Evolutionary conservation across 2,113 vertebrate genomes (phyloP).

Genomic region (Trinectes maculatus): DNA sequence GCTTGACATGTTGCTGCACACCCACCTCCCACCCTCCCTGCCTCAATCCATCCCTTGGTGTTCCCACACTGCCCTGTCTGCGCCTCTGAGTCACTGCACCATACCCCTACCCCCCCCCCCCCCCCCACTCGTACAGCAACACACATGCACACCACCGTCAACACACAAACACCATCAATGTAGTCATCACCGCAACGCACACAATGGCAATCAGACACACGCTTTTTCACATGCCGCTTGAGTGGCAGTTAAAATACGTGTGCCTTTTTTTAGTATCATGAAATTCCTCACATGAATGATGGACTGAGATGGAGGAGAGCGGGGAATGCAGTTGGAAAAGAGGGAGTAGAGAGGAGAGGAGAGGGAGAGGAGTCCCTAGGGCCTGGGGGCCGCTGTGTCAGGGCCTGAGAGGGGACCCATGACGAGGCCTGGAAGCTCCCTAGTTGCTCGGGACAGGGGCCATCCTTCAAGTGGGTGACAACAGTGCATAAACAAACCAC

Average conservation of each 20-base stretch:
- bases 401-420: constrained; percentile 32
- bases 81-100: constrained; percentile 61
- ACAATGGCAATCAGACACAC: background rate
- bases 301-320: constrained; percentile 1
- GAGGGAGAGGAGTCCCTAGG: background rate
- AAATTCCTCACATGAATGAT: constrained; percentile 24
- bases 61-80: constrained; percentile 83
- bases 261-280: constrained; percentile 21
- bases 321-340: constrained; percentile 8
- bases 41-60: constrained; percentile 76
- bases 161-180: constrained; percentile 28
- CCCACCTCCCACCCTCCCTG: constrained; percentile 17
- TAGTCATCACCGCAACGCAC: background rate
- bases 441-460: constrained; percentile 50
- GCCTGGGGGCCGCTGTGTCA: no score
- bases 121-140: constrained; percentile 2
- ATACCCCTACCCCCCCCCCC: constrained; percentile 21
- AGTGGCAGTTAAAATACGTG: background rate
- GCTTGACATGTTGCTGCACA: constrained; percentile 76
- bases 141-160: constrained; percentile 49
- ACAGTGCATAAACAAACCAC: constrained; percentile 72
- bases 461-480: constrained; percentile 77
- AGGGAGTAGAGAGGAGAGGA: constrained; percentile 18
- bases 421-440: constrained; percentile 43
- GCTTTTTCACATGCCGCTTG: constrained; percentile 4